Evolutionary conservation across 2,113 vertebrate species (phyloP).

Genomic region (Polypterus senegalus): DNA sequence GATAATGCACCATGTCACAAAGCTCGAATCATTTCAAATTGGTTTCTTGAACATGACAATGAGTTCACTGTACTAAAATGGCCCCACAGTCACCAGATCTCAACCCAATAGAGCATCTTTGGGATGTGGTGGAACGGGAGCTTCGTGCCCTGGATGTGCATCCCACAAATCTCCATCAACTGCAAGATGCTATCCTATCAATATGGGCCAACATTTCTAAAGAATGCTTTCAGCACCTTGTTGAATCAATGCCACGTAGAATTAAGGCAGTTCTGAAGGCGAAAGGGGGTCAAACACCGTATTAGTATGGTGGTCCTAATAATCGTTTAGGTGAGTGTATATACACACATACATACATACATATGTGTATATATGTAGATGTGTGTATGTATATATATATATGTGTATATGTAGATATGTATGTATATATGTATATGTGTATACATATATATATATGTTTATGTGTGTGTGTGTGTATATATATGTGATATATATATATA

Average conservation of each 20-base stretch:
- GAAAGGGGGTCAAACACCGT: constrained; percentile 1
- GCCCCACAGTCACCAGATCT: constrained; percentile 13
- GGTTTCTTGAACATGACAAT: constrained; percentile 11
- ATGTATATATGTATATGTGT: constrained; percentile 2
- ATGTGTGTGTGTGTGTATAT: no score
- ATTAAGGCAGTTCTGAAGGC: constrained; percentile 9
- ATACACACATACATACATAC: not conserved
- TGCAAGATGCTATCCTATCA: constrained; percentile 4
- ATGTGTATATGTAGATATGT: not conserved
- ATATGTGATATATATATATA: no score
- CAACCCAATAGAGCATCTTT: constrained; percentile 11
- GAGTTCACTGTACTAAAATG: constrained; percentile 5
- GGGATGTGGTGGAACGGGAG: constrained; percentile 8
- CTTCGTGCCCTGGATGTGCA: no score
- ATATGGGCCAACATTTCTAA: not conserved
- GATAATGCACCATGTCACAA: no score
- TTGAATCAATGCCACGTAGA: not conserved
- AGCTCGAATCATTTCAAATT: no score
- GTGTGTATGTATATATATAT: not conserved
- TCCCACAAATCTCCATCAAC: constrained; percentile 1
- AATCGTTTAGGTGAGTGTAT: not conserved
- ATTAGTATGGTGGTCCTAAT: not conserved
- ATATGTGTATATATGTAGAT: not conserved
- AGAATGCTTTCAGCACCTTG: constrained; percentile 10
- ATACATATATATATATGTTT: constrained; percentile 3